These are phyloP conservation scores for Brachionus koreanus DNA, from an alignment of 1,140 invertebrate genomes.

Conservation along the genomic window DNA sequence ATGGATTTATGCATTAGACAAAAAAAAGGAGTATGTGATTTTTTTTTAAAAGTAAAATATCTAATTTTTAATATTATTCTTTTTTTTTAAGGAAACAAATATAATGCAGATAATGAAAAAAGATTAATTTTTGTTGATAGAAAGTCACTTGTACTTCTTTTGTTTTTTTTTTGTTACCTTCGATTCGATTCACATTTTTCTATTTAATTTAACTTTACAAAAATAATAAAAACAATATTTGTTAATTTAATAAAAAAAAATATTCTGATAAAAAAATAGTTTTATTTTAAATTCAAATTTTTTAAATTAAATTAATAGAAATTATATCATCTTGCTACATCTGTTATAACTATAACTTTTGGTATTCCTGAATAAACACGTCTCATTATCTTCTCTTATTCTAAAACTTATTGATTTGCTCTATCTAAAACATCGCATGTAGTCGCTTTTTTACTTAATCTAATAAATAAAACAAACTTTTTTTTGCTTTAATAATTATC, in stretches of 20 bases:
- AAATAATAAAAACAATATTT: neutral
- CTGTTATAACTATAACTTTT: conserved; percentile 21
- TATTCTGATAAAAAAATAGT: no score
- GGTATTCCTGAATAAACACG: neutral
- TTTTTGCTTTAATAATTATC: neutral
- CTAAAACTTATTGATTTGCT: neutral
- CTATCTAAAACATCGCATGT: neutral
- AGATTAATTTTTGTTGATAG: neutral
- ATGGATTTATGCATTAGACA: neutral
- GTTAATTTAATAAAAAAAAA: neutral
- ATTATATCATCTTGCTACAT: no score
- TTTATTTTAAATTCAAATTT: no score
- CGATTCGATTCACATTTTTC: neutral
- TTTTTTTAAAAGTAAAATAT: neutral
- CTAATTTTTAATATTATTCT: neutral
- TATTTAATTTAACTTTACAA: neutral
- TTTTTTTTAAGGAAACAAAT: conserved; percentile 3
- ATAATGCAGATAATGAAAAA: conserved; percentile 21
- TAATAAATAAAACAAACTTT: neutral
- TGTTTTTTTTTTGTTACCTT: neutral
- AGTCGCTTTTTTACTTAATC: neutral
- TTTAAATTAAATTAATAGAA: neutral
- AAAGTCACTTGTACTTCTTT: neutral
- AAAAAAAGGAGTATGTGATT: conserved; percentile 19
- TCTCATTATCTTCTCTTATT: neutral